Evolutionary conservation across 2,113 vertebrate species (phyloP), one percentile per base, ranked within the genome.

Genomic region (Oxygymnocypris stewartii): DNA sequence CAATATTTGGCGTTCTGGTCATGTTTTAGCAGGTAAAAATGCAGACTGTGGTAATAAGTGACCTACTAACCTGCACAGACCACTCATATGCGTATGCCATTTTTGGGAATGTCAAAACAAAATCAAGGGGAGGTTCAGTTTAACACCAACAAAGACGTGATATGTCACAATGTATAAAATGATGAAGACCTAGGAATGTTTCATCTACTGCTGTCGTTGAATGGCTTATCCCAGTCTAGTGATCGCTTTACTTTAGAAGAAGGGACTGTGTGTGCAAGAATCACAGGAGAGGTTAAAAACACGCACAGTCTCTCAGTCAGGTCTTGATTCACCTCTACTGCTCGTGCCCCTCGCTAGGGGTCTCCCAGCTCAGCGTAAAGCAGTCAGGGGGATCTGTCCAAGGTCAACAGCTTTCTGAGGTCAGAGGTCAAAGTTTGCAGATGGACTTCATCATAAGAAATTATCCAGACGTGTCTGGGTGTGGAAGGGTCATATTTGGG

Each of bases 401-500:
- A 84, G 84, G 84, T 82, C 37, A 51, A 54, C 44, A 65, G 87
- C 78, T 79, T 89, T 82, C 85, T 82, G 89, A 90, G 85, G 88
- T 89, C 90, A 88, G 87, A 85, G 88, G 89, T 87, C 88, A 89
- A 84, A 88, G 87, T 87, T 86, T 86, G 88, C 86, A 87, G 86
- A 90, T 84, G 86, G 88, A 92, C 84, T 89, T 88, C 78, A 16
- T 88, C 77, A 16, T 81, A 76, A 89, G 81, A 87, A 84, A 82
- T 87, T 25, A 44, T 92, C 90, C 89, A 92, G 93, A 93, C 93
- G 93, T 89, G 92, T 90, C 82, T 79, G 89, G 87, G 92, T 92
- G 91, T 90, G 88, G 90, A 80, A 86, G 88, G 89, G 80, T 69
- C 84, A 61, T 81, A 79, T 42, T 79, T 80, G 81, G 49, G 47